These are phyloP conservation scores for Hylyphantes graminicola DNA, from an alignment of 1,140 invertebrate genomes.

Conservation along the genomic window DNA sequence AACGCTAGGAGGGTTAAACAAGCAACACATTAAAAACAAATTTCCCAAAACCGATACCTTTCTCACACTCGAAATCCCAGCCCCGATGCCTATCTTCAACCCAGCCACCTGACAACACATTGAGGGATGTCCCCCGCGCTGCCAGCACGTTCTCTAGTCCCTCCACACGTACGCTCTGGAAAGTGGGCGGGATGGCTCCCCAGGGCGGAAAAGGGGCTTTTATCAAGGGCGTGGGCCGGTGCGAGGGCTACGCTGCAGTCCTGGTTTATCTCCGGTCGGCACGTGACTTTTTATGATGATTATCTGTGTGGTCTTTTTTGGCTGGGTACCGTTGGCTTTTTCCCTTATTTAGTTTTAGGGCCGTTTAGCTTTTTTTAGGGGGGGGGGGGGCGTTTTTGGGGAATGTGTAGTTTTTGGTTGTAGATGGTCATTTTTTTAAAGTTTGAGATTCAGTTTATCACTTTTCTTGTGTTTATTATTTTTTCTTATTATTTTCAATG, in stretches of 20 bases:
- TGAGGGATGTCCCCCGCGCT: slow-evolving; percentile 13
- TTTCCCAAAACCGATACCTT: neutral
- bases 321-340: too few species aligned
- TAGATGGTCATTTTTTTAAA: too few species aligned
- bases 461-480: too few species aligned
- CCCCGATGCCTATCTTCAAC: slow-evolving; percentile 14
- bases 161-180: too few species aligned
- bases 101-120: slow-evolving; percentile 36
- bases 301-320: slow-evolving; percentile 22
- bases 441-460: too few species aligned
- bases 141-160: slow-evolving; percentile 5
- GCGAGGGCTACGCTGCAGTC: neutral
- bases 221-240: slow-evolving; percentile 53
- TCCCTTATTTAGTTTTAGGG: too few species aligned
- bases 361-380: too few species aligned
- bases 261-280: slow-evolving; percentile 25
- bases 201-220: slow-evolving; percentile 35
- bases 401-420: too few species aligned
- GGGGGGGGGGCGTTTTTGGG: too few species aligned
- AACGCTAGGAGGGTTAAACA: too few species aligned
- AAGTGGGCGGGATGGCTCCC: slow-evolving; percentile 29
- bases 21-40: neutral
- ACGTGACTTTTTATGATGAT: slow-evolving; percentile 59
- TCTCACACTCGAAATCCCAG: neutral
- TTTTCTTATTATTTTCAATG: too few species aligned